Evolutionary conservation across 2,888 invertebrate genomes (phyloP).

Genomic region (Pristionchus entomophagus): DNA sequence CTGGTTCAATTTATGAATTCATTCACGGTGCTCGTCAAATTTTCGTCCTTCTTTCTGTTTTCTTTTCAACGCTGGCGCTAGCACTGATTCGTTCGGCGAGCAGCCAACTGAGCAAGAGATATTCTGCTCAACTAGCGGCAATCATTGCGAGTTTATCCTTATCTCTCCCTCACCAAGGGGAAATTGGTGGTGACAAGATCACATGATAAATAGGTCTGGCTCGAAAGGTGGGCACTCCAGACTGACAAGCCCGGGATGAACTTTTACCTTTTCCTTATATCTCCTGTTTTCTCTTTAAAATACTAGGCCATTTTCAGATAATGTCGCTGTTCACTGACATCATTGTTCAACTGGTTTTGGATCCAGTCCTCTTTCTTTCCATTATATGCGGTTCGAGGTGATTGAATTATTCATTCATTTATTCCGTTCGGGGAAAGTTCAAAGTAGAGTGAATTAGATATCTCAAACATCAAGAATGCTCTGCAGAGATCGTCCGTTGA

Average conservation of each 20-base stretch:
- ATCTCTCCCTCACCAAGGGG: too few relatives aligned
- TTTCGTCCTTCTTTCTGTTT: neutral
- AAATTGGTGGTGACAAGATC: too few relatives aligned
- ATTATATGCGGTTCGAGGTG: neutral
- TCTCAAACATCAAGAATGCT: neutral
- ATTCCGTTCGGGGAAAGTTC: too few relatives aligned
- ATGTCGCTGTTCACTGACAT: neutral
- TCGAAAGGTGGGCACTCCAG: too few relatives aligned
- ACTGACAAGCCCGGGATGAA: too few relatives aligned
- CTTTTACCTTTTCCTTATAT: neutral
- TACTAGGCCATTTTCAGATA: neutral
- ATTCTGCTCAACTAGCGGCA: neutral
- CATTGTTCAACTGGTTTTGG: neutral
- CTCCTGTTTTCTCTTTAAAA: neutral
- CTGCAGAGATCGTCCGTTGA: neutral
- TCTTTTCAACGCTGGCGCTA: neutral
- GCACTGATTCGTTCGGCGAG: neutral
- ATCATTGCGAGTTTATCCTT: neutral
- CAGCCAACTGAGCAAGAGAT: neutral
- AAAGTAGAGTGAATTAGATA: too few relatives aligned
- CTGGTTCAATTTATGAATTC: neutral
- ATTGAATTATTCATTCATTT: too few relatives aligned
- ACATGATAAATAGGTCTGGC: too few relatives aligned
- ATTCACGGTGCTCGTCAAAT: neutral
- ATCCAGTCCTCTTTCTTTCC: neutral